These are phyloP conservation scores for Sylvilagus floridanus DNA, from an alignment of 2,797 vertebrate species.

Conservation along the genomic window DNA sequence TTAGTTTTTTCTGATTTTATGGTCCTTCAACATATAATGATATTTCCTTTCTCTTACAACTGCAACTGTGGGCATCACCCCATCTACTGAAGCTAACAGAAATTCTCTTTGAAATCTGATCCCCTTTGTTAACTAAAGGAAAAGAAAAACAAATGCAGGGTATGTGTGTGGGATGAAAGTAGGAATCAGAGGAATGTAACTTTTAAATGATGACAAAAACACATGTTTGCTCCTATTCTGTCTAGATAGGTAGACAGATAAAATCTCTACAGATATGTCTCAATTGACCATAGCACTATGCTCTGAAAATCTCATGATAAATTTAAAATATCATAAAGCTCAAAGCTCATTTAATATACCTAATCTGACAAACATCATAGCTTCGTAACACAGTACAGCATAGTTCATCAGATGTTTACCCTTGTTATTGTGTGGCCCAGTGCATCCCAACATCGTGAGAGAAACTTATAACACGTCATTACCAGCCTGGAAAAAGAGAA, in stretches of 20 bases:
- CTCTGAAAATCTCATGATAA: too few relatives aligned
- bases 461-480: too few relatives aligned
- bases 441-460: too few relatives aligned
- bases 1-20: neutral
- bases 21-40: neutral
- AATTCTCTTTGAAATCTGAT: neutral
- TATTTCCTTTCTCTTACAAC: neutral
- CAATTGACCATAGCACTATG: too few relatives aligned
- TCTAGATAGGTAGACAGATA: neutral
- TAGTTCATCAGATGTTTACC: too few relatives aligned
- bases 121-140: neutral
- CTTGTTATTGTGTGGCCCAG: too few relatives aligned
- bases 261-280: too few relatives aligned
- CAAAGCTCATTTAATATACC: too few relatives aligned
- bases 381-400: too few relatives aligned
- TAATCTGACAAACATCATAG: too few relatives aligned
- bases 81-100: neutral
- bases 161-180: neutral
- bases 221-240: neutral
- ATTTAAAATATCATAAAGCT: too few relatives aligned
- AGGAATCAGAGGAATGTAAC: neutral
- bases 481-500: too few relatives aligned
- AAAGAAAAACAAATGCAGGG: neutral
- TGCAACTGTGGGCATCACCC: neutral
- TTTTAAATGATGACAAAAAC: slow-evolving; percentile 17